These are phyloP conservation scores for Tiliacea aurago DNA, from an alignment of 2,888 invertebrate species.

Conservation along the genomic window DNA sequence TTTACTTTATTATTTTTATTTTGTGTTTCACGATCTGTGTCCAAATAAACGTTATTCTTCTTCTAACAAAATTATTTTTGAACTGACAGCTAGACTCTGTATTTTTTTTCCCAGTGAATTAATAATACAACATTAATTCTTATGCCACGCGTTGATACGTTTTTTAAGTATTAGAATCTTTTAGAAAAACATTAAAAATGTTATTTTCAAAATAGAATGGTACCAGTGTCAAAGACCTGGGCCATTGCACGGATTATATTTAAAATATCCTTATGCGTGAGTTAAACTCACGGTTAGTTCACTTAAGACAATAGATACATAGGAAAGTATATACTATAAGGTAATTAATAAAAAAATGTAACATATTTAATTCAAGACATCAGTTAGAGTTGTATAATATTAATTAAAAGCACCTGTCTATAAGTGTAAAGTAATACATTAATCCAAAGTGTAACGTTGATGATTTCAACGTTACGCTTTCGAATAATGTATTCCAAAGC, in stretches of 20 bases:
- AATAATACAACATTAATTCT: not conserved
- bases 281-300: constrained; percentile 4
- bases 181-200: not conserved
- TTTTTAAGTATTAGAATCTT: not conserved
- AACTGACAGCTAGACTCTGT: not conserved
- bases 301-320: not conserved
- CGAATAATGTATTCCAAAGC: not conserved
- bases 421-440: not conserved
- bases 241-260: not conserved
- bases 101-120: not conserved
- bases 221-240: not conserved
- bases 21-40: too few relatives aligned
- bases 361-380: not conserved
- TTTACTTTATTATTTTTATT: too few relatives aligned
- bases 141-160: not conserved
- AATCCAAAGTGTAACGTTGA: not conserved
- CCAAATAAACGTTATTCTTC: too few relatives aligned
- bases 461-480: not conserved
- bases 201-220: not conserved
- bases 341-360: too few relatives aligned
- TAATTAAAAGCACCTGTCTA: not conserved
- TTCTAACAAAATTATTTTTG: not conserved
- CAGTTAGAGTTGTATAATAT: constrained; percentile 2
- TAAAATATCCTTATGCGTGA: not conserved
- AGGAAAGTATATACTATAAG: not conserved